Conservation (phyloP, 2,113 vertebrate genomes). For the Centropus bengalensis region DNA sequence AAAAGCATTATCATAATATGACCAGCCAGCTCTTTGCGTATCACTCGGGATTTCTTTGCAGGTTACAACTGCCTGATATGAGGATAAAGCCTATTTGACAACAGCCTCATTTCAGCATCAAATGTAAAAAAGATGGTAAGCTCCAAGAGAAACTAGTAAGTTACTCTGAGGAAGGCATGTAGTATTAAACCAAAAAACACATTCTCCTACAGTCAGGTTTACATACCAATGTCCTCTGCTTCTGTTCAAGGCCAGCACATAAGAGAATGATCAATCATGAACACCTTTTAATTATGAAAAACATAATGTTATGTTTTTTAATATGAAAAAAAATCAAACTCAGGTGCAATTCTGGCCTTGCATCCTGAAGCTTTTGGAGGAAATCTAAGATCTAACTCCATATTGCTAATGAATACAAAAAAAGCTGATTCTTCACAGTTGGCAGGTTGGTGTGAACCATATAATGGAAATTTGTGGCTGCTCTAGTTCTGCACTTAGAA, state of each 20-base stretch:
- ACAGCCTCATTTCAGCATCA: not conserved
- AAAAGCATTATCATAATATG: not conserved
- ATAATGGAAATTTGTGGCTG: slow-evolving; percentile 1
- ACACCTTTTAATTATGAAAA: not conserved
- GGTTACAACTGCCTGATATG: not conserved
- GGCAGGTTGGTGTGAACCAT: not conserved
- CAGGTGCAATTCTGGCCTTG: not conserved
- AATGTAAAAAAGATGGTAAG: not conserved
- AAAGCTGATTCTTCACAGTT: slow-evolving; percentile 22
- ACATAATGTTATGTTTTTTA: not conserved
- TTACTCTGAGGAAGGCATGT: not conserved
- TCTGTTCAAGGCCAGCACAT: not conserved
- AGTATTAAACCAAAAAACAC: not conserved
- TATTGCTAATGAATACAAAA: slow-evolving; percentile 32
- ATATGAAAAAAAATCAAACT: not conserved
- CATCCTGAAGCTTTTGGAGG: not conserved
- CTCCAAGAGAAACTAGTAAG: not conserved
- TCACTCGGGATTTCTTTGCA: not conserved
- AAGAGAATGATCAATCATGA: not conserved
- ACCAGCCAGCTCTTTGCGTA: not conserved
- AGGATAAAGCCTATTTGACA: not conserved
- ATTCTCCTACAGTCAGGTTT: not conserved
- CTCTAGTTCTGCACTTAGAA: not conserved
- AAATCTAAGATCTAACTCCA: not conserved
- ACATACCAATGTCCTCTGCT: not conserved